These are phyloP conservation scores for Tuberolachnus salignus DNA, from an alignment of 2,888 invertebrate species.

Conservation along the genomic window DNA sequence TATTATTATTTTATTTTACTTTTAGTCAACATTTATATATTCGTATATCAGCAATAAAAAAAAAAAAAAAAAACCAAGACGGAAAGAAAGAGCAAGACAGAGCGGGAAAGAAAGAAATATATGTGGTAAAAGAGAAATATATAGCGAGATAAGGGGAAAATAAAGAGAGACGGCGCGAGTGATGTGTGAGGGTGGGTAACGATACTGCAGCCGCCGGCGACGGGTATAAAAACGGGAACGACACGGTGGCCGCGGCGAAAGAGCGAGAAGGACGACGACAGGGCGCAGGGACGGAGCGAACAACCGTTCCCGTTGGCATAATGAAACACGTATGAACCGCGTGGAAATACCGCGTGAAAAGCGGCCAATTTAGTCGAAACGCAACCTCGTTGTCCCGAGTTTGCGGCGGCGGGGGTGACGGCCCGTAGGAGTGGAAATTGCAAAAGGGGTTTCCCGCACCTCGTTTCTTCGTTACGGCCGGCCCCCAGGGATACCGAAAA, in stretches of 20 bases:
- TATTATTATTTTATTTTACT: conserved; percentile 2
- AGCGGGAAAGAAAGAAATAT: background rate
- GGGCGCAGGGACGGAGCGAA: background rate
- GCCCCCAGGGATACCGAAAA: conserved; percentile 33
- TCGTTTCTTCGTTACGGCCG: conserved; percentile 53
- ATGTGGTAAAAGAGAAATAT: background rate
- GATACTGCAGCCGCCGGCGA: too few relatives aligned
- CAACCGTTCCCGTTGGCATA: conserved; percentile 54
- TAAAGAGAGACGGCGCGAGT: background rate
- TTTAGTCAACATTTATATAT: background rate
- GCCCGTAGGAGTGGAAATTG: conserved; percentile 45
- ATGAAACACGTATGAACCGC: conserved; percentile 53
- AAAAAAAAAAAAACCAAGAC: background rate
- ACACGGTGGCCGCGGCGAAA: background rate
- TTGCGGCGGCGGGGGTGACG: background rate
- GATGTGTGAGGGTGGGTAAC: background rate
- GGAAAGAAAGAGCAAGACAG: background rate
- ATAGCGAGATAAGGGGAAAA: background rate
- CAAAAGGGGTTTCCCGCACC: conserved; percentile 53
- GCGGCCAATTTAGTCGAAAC: conserved; percentile 54
- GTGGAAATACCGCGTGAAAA: conserved; percentile 50
- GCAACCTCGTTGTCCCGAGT: conserved; percentile 39
- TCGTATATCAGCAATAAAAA: background rate
- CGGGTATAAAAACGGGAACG: background rate
- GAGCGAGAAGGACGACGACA: background rate